Evolutionary conservation across 2,888 invertebrate genomes (phyloP), one percentile per base, ranked within the genome.

Genomic region (Hyppa rectilinea): DNA sequence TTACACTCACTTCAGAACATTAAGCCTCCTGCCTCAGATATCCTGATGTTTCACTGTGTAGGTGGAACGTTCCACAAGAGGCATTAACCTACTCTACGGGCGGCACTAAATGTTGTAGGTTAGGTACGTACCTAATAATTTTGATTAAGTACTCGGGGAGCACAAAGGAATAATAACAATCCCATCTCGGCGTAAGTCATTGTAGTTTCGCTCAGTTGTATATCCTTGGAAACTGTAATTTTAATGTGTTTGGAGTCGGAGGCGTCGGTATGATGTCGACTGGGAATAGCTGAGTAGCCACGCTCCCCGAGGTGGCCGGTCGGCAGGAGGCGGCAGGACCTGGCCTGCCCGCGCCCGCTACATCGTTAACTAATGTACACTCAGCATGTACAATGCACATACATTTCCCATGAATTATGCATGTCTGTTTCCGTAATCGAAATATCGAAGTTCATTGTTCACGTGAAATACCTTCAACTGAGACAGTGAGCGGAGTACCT

Each of bases 211-310:
- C 88, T 86, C 89, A 87, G 89, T 88, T 89, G 89, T 87, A 85
- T 91, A 91, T 92, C 91, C 94, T 94, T 93, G 92, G 93, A 92
- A 94, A 95, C 92, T 94, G 92, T 94, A 94, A 95, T 94, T 95
- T 94, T 95, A 95, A 95, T 95, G 93, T 94, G 93, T 93, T 94
- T 88, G 88, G 90, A 90, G 92, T 94, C 88, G 88, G 90, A 90
- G 92, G 91, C 91, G 90, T 93, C 90, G 91, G 92, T 90, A 90
- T 91, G 89, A 91, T 88, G 89, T 87, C 91, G 87, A 89, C 84
- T 82, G 92, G 92, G 93, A 92, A 90, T 91, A 86, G 82, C 75
- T 84, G 87, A 87, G 90, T 85, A 86, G 85, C 87, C 87, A 78
- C 69, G 83, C 88, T 89, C 92, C 90, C 92, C 74, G 82, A 69